Percentiles rank a stretch among this genome's conserved stretches.
Conservation (phyloP, 1,140 invertebrate species). For the Maconellicoccus hirsutus region DNA sequence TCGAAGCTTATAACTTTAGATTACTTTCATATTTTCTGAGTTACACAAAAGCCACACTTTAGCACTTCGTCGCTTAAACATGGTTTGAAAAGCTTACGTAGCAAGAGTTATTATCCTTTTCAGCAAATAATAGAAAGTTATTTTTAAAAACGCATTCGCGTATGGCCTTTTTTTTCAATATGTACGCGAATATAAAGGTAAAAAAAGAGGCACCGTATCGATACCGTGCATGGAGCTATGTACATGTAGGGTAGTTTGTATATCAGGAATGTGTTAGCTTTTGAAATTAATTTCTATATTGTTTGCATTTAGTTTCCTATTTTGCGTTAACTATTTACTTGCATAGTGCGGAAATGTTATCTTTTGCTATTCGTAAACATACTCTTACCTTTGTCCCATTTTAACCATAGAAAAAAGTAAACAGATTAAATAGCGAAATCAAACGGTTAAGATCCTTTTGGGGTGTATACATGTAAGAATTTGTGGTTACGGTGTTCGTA, state of each 20-base stretch:
- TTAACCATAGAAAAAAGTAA: not conserved
- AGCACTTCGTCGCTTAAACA: constrained; percentile 2
- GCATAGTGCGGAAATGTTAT: not conserved
- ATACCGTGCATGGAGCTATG: no score
- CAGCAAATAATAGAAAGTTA: constrained; percentile 4
- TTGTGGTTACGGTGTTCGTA: not conserved
- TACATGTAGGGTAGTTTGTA: no score
- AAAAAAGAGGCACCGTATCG: no score
- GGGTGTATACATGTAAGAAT: not conserved
- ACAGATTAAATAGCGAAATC: constrained; percentile 9
- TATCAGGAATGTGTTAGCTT: not conserved
- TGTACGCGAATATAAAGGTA: no score
- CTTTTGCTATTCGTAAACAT: not conserved
- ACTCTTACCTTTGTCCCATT: not conserved
- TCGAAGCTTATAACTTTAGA: constrained; percentile 4
- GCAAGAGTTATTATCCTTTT: not conserved
- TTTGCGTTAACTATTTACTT: not conserved
- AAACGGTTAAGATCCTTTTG: not conserved
- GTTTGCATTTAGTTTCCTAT: not conserved
- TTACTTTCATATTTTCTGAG: constrained; percentile 9
- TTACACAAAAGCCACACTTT: not conserved
- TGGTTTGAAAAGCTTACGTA: not conserved
- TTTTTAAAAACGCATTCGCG: not conserved
- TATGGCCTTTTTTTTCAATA: no score
- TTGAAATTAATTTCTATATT: not conserved